These are phyloP conservation scores for Mus spicilegus DNA, from an alignment of 2,113 vertebrate genomes.

Conservation along the genomic window DNA sequence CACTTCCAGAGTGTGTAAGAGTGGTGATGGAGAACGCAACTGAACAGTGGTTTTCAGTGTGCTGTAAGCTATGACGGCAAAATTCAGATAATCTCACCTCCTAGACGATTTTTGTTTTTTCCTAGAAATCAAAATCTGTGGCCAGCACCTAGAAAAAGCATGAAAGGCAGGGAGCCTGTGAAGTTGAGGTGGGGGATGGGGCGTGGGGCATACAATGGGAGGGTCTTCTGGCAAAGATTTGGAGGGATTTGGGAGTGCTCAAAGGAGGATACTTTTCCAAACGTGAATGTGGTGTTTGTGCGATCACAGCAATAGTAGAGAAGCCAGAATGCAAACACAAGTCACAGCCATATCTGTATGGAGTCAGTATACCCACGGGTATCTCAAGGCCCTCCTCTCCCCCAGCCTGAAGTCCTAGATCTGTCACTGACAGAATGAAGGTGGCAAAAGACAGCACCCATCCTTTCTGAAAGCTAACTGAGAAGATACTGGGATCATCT, in stretches of 20 bases:
- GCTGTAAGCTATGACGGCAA: constrained; percentile 14
- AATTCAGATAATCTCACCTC: not conserved
- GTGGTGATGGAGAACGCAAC: too few species aligned
- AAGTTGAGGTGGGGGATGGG: not conserved
- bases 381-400: not conserved
- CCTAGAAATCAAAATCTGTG: constrained; percentile 42
- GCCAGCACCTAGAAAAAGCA: constrained; percentile 37
- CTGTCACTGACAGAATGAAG: not conserved
- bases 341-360: not conserved
- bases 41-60: not conserved
- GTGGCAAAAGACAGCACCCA: not conserved
- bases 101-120: constrained; percentile 50
- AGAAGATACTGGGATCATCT: not conserved
- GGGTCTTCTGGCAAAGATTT: not conserved
- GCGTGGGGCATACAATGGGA: not conserved
- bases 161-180: not conserved
- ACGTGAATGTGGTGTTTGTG: not conserved
- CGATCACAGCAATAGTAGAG: not conserved
- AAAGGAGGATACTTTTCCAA: not conserved
- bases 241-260: not conserved
- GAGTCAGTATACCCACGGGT: not conserved
- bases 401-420: not conserved
- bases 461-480: not conserved
- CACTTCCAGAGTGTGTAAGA: too few species aligned
- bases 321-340: not conserved